Evolutionary conservation across 2,888 invertebrate species (phyloP).

Genomic region (Formica aserva): DNA sequence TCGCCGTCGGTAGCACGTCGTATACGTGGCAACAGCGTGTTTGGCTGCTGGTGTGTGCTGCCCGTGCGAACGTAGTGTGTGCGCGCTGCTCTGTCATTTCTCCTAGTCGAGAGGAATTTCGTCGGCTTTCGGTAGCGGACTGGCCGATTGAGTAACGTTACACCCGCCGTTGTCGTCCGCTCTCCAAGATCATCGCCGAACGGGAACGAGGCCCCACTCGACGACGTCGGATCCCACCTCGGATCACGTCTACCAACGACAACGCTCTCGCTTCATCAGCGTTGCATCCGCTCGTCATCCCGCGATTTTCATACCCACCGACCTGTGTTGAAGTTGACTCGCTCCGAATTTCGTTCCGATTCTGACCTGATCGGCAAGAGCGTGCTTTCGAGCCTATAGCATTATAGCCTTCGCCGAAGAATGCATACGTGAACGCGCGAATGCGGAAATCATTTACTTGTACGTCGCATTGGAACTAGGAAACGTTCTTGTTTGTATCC

Average conservation of each 20-base stretch:
- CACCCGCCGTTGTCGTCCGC: slow-evolving; percentile 9
- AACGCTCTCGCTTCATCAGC: not conserved
- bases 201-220: not conserved
- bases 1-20: slow-evolving; percentile 76
- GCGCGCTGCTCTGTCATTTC: slow-evolving; percentile 79
- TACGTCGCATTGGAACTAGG: not conserved
- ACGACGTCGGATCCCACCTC: not conserved
- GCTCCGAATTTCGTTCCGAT: not conserved
- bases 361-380: not conserved
- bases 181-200: not conserved
- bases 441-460: not conserved
- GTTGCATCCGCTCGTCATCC: not conserved
- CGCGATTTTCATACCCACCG: not conserved
- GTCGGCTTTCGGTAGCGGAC: slow-evolving; percentile 26
- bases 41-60: slow-evolving; percentile 74
- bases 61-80: slow-evolving; percentile 64
- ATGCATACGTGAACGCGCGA: not conserved
- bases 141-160: slow-evolving; percentile 18
- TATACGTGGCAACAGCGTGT: slow-evolving; percentile 83
- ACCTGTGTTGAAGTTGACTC: not conserved
- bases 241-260: slow-evolving; percentile 33
- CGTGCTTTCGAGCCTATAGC: not conserved
- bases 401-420: not conserved
- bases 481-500: not conserved
- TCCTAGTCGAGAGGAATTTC: slow-evolving; percentile 81